These are phyloP conservation scores for Gisinianus flammeolus DNA, from an alignment of 2,888 invertebrate genomes.

Conservation along the genomic window DNA sequence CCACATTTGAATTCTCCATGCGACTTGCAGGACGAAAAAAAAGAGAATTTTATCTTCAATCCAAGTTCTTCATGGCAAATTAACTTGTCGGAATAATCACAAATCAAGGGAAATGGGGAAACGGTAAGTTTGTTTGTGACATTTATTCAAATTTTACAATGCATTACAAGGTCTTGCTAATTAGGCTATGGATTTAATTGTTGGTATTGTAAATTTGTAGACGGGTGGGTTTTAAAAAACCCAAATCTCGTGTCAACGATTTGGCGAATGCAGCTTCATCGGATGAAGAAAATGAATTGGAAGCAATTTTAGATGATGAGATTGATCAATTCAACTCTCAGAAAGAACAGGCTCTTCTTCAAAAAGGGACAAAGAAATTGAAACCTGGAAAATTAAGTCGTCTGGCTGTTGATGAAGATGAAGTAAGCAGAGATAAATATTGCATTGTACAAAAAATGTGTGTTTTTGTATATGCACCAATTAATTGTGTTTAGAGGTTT, in stretches of 20 bases:
- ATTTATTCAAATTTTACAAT: neutral
- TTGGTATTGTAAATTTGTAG: conserved; percentile 13
- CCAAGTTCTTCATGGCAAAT: too few relatives aligned
- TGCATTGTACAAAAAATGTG: too few relatives aligned
- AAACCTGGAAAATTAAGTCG: conserved; percentile 22
- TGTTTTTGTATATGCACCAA: too few relatives aligned
- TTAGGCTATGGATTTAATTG: too few relatives aligned
- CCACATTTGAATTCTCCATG: too few relatives aligned
- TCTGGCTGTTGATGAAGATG: conserved; percentile 47
- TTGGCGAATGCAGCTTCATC: conserved; percentile 50
- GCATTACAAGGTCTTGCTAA: too few relatives aligned
- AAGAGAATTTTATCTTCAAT: too few relatives aligned
- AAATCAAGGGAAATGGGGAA: neutral
- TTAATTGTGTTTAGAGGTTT: too few relatives aligned
- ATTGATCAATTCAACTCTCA: conserved; percentile 54
- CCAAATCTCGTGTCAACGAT: conserved; percentile 43
- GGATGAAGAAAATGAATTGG: conserved; percentile 54
- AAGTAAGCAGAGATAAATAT: conserved; percentile 34
- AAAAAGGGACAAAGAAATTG: conserved; percentile 42
- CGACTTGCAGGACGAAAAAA: too few relatives aligned
- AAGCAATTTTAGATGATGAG: conserved; percentile 56
- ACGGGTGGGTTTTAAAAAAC: conserved; percentile 48
- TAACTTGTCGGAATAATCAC: too few relatives aligned
- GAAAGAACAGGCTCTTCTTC: conserved; percentile 47
- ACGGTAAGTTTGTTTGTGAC: neutral